Evolutionary conservation across 64 coral and sea anemone species (phyloP).

Genomic region (Astreopora myriophthalma): DNA sequence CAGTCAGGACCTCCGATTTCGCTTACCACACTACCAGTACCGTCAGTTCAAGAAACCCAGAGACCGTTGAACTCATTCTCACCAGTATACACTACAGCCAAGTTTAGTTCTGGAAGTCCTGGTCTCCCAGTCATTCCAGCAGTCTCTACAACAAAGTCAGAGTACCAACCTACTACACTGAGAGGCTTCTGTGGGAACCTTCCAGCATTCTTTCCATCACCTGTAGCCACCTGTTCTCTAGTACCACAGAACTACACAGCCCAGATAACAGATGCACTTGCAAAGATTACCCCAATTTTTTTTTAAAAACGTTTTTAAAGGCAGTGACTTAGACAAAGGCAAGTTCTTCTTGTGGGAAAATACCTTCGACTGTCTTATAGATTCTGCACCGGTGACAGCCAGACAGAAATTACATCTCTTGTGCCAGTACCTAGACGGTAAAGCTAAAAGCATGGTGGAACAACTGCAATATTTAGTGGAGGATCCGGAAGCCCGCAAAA

Average conservation of each 20-base stretch:
- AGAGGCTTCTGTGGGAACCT: constrained; percentile 22
- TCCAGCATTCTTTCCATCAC: constrained; percentile 8
- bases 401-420: constrained; percentile 57
- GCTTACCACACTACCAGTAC: too few relatives aligned
- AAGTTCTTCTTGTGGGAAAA: constrained; percentile 66
- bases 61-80: not conserved
- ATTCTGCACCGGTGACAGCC: constrained; percentile 52
- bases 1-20: too few relatives aligned
- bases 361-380: constrained; percentile 40
- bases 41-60: not conserved
- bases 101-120: not conserved
- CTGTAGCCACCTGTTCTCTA: not conserved
- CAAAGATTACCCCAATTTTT: constrained; percentile 56
- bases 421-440: constrained; percentile 73
- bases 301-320: constrained; percentile 28
- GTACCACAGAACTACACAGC: not conserved
- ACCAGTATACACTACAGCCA: not conserved
- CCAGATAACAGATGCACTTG: not conserved
- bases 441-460: constrained; percentile 40
- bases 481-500: constrained; percentile 65
- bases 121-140: not conserved
- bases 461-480: constrained; percentile 56
- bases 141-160: not conserved
- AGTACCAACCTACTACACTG: not conserved
- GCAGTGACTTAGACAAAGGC: constrained; percentile 46